Conservation (phyloP, 1,140 invertebrate genomes). For the Papilio dardanus region DNA sequence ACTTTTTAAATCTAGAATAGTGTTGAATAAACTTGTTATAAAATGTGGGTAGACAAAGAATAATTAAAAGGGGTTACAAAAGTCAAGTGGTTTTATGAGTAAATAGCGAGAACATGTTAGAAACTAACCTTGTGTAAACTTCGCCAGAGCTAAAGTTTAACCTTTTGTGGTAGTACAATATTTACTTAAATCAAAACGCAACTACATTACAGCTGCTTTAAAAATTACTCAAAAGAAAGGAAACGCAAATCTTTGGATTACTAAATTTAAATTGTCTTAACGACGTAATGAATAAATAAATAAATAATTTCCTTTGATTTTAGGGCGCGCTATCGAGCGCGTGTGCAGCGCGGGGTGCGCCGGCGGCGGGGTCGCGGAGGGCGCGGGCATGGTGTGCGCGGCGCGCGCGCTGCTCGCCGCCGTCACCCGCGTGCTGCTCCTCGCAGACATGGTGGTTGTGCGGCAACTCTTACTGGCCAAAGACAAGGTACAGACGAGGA, state of each 20-base stretch:
- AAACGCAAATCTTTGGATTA: too few relatives aligned
- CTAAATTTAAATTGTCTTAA: too few relatives aligned
- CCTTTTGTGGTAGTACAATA: not conserved
- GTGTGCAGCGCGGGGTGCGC: too few relatives aligned
- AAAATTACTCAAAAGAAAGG: too few relatives aligned
- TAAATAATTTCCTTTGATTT: too few relatives aligned
- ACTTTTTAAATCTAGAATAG: too few relatives aligned
- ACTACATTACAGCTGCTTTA: too few relatives aligned
- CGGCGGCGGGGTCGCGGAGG: too few relatives aligned
- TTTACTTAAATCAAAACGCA: not conserved
- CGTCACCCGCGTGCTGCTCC: conserved; percentile 97
- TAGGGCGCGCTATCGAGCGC: too few relatives aligned
- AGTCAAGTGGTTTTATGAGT: not conserved
- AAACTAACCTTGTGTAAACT: not conserved
- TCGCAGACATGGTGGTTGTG: conserved; percentile 99
- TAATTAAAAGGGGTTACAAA: not conserved
- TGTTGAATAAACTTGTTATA: too few relatives aligned
- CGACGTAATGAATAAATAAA: too few relatives aligned
- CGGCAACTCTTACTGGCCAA: conserved; percentile 97
- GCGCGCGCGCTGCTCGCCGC: conserved; percentile 93
- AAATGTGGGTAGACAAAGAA: not conserved
- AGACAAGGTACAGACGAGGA: conserved; percentile 90
- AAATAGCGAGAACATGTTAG: not conserved
- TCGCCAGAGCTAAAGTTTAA: not conserved
- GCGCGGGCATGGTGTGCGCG: too few relatives aligned